These are phyloP conservation scores for Eucidaris tribuloides DNA, from an alignment of 35 echinoderm and acorn worm genomes.

Conservation along the genomic window DNA sequence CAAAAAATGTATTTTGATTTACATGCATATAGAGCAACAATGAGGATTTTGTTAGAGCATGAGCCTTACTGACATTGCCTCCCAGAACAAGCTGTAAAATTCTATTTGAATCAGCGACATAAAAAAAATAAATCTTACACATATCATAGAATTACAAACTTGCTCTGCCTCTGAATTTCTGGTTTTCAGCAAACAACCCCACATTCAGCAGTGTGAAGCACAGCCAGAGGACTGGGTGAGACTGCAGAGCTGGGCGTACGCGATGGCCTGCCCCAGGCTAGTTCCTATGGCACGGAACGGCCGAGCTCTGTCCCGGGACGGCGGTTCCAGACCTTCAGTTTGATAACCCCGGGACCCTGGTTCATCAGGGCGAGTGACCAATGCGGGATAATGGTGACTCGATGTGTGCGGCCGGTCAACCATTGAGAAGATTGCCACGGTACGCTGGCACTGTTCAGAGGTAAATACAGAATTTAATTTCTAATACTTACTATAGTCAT, in stretches of 20 bases:
- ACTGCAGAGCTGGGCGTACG: constrained; percentile 35
- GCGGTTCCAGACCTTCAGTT: constrained; percentile 43
- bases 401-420: constrained; percentile 60
- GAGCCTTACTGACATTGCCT: not conserved
- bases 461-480: constrained; percentile 21
- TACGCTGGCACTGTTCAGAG: constrained; percentile 40
- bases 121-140: not conserved
- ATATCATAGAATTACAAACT: not conserved
- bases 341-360: constrained; percentile 43
- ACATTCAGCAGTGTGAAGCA: constrained; percentile 21
- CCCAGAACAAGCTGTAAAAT: not conserved
- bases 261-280: constrained; percentile 42
- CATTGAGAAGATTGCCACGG: constrained; percentile 30
- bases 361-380: constrained; percentile 30
- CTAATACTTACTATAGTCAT: not conserved
- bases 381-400: constrained; percentile 54
- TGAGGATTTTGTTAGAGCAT: not conserved
- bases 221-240: constrained; percentile 12
- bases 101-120: not conserved
- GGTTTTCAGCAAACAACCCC: constrained; percentile 62
- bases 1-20: not conserved
- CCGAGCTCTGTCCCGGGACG: constrained; percentile 12
- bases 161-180: not conserved
- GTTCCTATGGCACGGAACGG: constrained; percentile 56
- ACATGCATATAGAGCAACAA: not conserved